Evolutionary conservation across 2,797 vertebrate genomes (phyloP).

Genomic region (Pteronotus mesoamericanus): DNA sequence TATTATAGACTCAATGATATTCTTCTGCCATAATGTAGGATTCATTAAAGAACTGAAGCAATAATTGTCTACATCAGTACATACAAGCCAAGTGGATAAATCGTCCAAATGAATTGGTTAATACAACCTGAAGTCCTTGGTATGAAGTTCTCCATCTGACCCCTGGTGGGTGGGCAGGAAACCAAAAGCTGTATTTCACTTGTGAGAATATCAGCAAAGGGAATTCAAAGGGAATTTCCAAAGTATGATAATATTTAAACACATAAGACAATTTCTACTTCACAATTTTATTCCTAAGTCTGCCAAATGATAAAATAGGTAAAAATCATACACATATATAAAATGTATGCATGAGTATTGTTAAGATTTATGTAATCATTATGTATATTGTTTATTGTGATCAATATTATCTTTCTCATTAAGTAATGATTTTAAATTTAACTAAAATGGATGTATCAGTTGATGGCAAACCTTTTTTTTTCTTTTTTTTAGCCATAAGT

Average conservation of each 20-base stretch:
- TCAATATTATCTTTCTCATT: constrained; percentile 74
- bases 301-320: constrained; percentile 40
- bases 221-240: constrained; percentile 35
- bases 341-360: constrained; percentile 1
- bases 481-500: neutral
- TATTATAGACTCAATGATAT: constrained; percentile 80
- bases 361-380: constrained; percentile 71
- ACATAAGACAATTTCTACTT: constrained; percentile 4
- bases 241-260: neutral
- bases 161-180: constrained; percentile 34
- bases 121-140: constrained; percentile 61
- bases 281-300: constrained; percentile 13
- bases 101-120: constrained; percentile 76
- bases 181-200: constrained; percentile 15
- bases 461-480: constrained; percentile 53
- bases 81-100: constrained; percentile 72
- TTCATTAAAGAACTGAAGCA: constrained; percentile 80
- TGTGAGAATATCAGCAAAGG: neutral
- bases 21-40: constrained; percentile 79
- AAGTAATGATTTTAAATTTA: constrained; percentile 78
- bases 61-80: constrained; percentile 81
- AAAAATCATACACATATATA: neutral
- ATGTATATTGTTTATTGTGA: constrained; percentile 64
- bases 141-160: constrained; percentile 50
- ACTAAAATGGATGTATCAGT: constrained; percentile 66